Evolutionary conservation across 2,113 vertebrate species (phyloP), one percentile per base, ranked within the genome.

Genomic region (Muscicapa adusta): DNA sequence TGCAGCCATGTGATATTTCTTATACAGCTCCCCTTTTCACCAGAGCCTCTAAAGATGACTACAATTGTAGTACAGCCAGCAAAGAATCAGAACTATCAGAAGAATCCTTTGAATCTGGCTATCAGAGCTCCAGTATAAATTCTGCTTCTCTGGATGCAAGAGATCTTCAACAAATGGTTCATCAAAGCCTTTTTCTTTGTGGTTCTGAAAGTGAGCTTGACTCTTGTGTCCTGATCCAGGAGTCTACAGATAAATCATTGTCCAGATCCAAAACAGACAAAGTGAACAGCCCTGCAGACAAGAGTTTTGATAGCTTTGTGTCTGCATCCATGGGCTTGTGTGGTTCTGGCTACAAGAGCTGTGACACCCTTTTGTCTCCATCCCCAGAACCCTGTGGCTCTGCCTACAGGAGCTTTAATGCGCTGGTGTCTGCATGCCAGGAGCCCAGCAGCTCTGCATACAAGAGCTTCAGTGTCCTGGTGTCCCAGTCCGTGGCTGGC

Each of bases 91-190:
- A 54, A 31, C 61, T 58, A 14, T 96, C 88, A 9, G 95, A 95
- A 77, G 80, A 88, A 56, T 96, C 95, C 33, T 96, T 94, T 81
- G 89, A 94, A 65, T 93, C 96, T 79, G 92, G 92, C 43, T 96
- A 95, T 63, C 94, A 5, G 40, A 97, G 89, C 66, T 88, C 89
- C 38, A 84, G 70, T 25, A 33, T 68, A 24, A 96, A 96, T 75
- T 80, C 82, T 42, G 18, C 80, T 40, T 60, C 60, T 26, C 18
- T 89, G 56, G n/a, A 85, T 85, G 34, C 47, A 23, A 54, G 17
- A 88, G 73, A 85, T 84, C 61, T 94, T 81, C 53, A 61, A 2
- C 31, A 25, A 36, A 53, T 4, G 22, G 38, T 71, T 85, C 72
- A 63, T 43, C 58, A 68, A 84, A 78, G 62, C 60, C 62, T 5